Evolutionary conservation across 2,113 vertebrate genomes (phyloP).

Genomic region (Silurus meridionalis): DNA sequence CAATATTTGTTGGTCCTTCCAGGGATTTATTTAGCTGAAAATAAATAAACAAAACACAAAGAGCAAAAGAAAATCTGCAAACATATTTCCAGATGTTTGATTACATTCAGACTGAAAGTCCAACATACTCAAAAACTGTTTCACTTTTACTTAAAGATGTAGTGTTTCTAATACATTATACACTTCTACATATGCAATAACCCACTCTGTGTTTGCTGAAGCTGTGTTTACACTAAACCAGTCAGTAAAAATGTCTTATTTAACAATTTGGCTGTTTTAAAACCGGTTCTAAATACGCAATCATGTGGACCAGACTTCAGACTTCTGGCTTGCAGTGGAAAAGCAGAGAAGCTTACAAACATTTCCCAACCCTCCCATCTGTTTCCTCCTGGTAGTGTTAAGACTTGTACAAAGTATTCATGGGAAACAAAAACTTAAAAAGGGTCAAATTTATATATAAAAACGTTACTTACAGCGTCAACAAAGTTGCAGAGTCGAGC

Average conservation of each 20-base stretch:
- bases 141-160: background rate
- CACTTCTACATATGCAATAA: background rate
- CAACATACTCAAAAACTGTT: background rate
- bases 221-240: background rate
- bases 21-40: background rate
- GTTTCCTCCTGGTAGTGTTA: background rate
- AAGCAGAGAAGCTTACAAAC: background rate
- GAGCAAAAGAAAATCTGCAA: background rate
- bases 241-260: background rate
- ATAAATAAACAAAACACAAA: background rate
- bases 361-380: background rate
- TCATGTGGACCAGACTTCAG: background rate
- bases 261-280: background rate
- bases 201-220: background rate
- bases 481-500: slow-evolving; percentile 3
- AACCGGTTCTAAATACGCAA: background rate
- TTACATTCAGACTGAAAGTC: background rate
- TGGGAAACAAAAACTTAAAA: background rate
- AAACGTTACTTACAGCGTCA: slow-evolving; percentile 45
- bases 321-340: background rate
- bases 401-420: background rate
- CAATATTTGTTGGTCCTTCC: too few species aligned
- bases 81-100: slow-evolving; percentile 5
- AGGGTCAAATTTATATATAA: background rate
- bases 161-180: background rate